Evolutionary conservation across 1,140 invertebrate species (phyloP).

Genomic region (Trialeurodes vaporariorum): DNA sequence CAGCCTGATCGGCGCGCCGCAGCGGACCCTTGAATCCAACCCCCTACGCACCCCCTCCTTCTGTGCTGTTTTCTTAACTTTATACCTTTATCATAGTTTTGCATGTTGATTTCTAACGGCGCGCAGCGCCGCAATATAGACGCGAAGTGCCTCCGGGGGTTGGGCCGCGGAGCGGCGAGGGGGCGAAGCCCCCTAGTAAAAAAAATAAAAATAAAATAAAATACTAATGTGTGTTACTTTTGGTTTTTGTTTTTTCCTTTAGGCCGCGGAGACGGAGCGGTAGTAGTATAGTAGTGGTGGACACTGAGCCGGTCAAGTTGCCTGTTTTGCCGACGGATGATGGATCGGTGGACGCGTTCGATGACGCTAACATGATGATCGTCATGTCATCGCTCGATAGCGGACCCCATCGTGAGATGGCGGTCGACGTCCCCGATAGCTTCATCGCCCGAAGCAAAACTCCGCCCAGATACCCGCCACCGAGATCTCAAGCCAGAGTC

Average conservation of each 20-base stretch:
- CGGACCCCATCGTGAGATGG: conserved; percentile 88
- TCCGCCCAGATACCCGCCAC: conserved; percentile 78
- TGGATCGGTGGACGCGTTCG: conserved; percentile 21
- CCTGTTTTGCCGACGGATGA: conserved; percentile 30
- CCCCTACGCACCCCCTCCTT: no score
- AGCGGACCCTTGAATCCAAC: no score
- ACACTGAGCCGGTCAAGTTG: conserved; percentile 34
- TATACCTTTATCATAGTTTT: no score
- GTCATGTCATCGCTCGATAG: conserved; percentile 50
- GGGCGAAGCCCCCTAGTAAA: no score
- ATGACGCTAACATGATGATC: conserved; percentile 55
- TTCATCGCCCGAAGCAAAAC: conserved; percentile 86
- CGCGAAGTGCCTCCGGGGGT: no score
- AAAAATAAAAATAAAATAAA: no score
- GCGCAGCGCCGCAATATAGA: no score
- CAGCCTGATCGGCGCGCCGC: no score
- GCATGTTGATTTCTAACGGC: no score
- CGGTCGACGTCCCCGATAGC: conserved; percentile 92
- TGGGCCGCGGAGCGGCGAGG: no score
- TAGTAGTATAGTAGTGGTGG: conserved; percentile 53
- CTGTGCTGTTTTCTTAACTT: no score
- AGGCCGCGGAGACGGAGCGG: conserved; percentile 53
- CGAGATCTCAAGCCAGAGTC: conserved; percentile 21
- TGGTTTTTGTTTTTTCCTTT: conserved; percentile 28
- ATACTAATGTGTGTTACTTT: no score